phyloP scores from a whole-genome alignment of 1,140 invertebrate genomes.

The Pseudomyrmex sp. region DNA sequence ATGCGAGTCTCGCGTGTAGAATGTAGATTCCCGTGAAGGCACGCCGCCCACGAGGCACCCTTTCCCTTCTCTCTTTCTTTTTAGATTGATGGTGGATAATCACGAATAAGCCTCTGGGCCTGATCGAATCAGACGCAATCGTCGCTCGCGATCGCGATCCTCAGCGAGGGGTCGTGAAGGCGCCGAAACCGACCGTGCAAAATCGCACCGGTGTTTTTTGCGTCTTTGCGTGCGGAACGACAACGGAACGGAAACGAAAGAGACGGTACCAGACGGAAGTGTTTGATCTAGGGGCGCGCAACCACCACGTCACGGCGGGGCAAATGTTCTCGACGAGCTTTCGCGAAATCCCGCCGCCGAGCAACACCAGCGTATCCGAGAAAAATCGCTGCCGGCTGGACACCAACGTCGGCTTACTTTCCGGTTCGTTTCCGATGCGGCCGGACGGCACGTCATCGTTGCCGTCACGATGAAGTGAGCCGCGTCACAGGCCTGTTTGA shows the following conservation, averaged over 20 bases:
- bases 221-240: neutral
- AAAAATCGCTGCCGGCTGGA: slow-evolving; percentile 35
- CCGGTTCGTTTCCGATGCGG: neutral
- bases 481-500: neutral
- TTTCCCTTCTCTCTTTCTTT: slow-evolving; percentile 70
- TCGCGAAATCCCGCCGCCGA: slow-evolving; percentile 61
- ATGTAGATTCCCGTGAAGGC: neutral
- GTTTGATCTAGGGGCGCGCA: neutral
- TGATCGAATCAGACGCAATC: slow-evolving; percentile 72
- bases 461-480: slow-evolving; percentile 40
- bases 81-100: slow-evolving; percentile 80
- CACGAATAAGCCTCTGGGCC: slow-evolving; percentile 66
- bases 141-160: slow-evolving; percentile 17
- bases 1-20: slow-evolving; percentile 40
- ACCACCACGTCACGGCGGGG: slow-evolving; percentile 54
- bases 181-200: neutral
- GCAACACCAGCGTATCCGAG: slow-evolving; percentile 53
- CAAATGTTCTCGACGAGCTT: slow-evolving; percentile 70
- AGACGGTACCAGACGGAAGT: neutral
- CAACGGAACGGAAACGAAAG: neutral
- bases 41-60: neutral
- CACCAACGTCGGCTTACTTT: slow-evolving; percentile 5
- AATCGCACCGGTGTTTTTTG: too few species aligned
- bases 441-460: neutral
- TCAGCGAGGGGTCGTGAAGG: neutral